Base-by-base conservation (phyloP, 2,113 vertebrate genomes). In the Dolichotis patagonum region DNA sequence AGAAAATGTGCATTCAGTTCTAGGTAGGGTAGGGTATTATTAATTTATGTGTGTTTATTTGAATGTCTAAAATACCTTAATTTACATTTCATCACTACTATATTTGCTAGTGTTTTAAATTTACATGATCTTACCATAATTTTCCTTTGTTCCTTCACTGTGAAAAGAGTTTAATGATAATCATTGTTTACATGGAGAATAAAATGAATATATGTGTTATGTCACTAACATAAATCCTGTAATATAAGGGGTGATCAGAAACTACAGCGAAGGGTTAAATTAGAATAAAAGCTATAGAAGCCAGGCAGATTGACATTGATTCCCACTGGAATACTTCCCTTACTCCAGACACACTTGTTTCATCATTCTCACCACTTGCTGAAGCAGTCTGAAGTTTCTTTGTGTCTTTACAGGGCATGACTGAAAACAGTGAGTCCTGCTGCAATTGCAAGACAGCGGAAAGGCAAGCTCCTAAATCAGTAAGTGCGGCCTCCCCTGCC, bases 41-140 rank as follows among this genome's bases (percentile, higher is more conserved):
- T 78, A 91, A 60, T 88, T 52, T 71, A 0, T 26, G 0, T 56
- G 41, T 63, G 4, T 46, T n/a, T 65, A 38, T 16, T n/a, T 87
- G 1, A 3, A 85, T 91, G 22, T 67, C 2, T 49, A 90, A 69
- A 96, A 24, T 22, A 7, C 3, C 35, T 90, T 54, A 38, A 87
- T 90, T 96, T 93, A 13, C 1, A 60, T 89, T 32, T 96, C n/a
- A 82, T 26, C 22, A 84, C 89, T 28, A 67, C n/a, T 75, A 30
- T 20, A 26, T 82, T 92, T 49, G 8, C 7, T 19, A 73, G 12
- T 6, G 56, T 16, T 91, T 7, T 24, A 35, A 38, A 32, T 8
- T 67, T 88, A 56, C 8, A 9, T 35, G 71, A 84, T 85, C 81
- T 62, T 75, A 62, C 3, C 30, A n/a, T 38, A 5, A n/a, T 88